These are phyloP conservation scores for Periophthalmus modestus DNA, from an alignment of 2,113 vertebrate species.

Conservation along the genomic window DNA sequence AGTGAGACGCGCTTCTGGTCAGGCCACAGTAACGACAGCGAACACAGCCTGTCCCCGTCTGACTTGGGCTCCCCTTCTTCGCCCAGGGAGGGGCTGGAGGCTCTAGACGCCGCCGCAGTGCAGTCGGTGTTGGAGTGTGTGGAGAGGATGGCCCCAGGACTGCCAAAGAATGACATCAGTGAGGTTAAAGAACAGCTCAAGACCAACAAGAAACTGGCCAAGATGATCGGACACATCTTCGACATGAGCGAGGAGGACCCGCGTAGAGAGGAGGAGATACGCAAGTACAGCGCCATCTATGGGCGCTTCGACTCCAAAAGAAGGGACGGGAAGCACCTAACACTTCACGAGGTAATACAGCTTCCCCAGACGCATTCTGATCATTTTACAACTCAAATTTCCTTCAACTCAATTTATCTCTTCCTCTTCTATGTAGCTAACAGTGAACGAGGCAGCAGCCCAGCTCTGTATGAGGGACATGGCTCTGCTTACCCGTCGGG, in stretches of 20 bases:
- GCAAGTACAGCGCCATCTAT: slow-evolving; percentile 98
- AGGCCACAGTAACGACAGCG: slow-evolving; percentile 87
- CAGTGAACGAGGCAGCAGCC: slow-evolving; percentile 95
- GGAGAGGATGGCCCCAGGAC: slow-evolving; percentile 87
- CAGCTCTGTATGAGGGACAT: slow-evolving; percentile 93
- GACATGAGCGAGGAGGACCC: slow-evolving; percentile 92
- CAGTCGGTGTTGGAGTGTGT: slow-evolving; percentile 93
- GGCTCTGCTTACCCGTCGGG: slow-evolving; percentile 88
- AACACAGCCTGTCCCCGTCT: slow-evolving; percentile 88
- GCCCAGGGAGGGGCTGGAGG: slow-evolving; percentile 89
- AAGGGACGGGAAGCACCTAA: slow-evolving; percentile 96
- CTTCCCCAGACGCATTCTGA: too few relatives aligned
- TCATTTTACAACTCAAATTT: too few relatives aligned
- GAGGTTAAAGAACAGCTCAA: slow-evolving; percentile 91
- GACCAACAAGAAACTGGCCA: slow-evolving; percentile 95
- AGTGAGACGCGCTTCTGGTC: slow-evolving; percentile 87
- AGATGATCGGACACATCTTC: slow-evolving; percentile 98
- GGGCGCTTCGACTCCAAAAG: slow-evolving; percentile 97
- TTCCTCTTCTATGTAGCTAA: slow-evolving; percentile 83
- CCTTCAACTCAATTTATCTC: too few relatives aligned
- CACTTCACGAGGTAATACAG: slow-evolving; percentile 88
- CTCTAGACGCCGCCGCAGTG: slow-evolving; percentile 86
- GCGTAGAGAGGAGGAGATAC: slow-evolving; percentile 91
- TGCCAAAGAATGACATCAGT: slow-evolving; percentile 81
- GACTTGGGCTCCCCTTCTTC: slow-evolving; percentile 93